Percentiles rank a stretch among this genome's conserved stretches.
Conservation (phyloP, 2,888 invertebrate species). For the Molanna angustata region DNA sequence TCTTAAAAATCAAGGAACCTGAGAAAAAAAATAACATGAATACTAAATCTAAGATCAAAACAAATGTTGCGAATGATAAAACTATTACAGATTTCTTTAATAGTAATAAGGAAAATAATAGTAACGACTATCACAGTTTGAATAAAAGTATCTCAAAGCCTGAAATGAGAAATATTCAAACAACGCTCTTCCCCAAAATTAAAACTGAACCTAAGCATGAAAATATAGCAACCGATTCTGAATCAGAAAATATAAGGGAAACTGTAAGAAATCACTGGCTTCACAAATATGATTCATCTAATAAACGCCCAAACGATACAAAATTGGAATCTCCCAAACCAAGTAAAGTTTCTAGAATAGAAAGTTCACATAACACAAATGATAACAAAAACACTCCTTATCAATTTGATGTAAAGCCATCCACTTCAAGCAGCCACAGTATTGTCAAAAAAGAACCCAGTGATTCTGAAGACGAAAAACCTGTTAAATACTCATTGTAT, state of each 20-base stretch:
- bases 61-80: slow-evolving; percentile 7
- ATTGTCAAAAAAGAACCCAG: background rate
- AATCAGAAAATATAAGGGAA: slow-evolving; percentile 36
- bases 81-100: slow-evolving; percentile 2
- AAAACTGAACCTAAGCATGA: too few species aligned
- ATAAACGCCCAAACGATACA: slow-evolving; percentile 16
- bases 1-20: slow-evolving; percentile 81
- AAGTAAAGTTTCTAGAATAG: slow-evolving; percentile 10
- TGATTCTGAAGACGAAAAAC: background rate
- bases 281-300: slow-evolving; percentile 37
- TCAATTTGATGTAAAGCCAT: too few species aligned
- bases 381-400: too few species aligned
- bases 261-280: slow-evolving; percentile 43
- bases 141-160: too few species aligned
- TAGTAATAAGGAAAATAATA: background rate
- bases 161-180: too few species aligned
- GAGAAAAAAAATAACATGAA: slow-evolving; percentile 42
- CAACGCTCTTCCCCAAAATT: too few species aligned
- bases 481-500: slow-evolving; percentile 10
- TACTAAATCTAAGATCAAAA: slow-evolving; percentile 36
- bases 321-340: slow-evolving; percentile 1
- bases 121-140: background rate
- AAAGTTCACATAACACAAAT: background rate
- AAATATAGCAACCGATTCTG: too few species aligned
- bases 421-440: too few species aligned